Base-by-base conservation (phyloP, 2,888 invertebrate genomes). In the Crossocerus cetratus region DNA sequence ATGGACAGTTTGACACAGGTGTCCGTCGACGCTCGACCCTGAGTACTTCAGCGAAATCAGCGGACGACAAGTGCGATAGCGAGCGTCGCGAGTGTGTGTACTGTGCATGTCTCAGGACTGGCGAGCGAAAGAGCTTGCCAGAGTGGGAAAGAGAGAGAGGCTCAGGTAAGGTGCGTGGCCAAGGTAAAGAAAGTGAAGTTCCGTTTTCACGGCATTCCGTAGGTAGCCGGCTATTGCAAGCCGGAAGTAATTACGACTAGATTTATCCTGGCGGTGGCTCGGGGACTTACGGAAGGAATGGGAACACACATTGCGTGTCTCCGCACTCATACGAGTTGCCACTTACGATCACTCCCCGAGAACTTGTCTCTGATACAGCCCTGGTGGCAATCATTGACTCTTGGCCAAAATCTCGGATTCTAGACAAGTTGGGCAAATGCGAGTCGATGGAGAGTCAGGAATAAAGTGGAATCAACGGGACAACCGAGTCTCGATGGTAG, bases 141-240 rank as follows among this genome's bases (percentile, higher is more conserved):
- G 18, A 14, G 16, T 21, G 16, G 22, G 61, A 21, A 11, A 20
- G 22, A 23, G 14, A 44, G 20, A 64, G 16, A 23, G 53, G 20
- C 2, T 13, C 11, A 14, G 2, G 2, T 14, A 59, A 71, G 60
- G 55, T 68, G 62, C 60, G 70, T 16, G 74, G 69, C 72, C 78
- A 81, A 80, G 79, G 77, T 66, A 76, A 83, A 76, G 85, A 85
- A 85, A 85, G 85, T 82, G 77, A 83, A 83, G 81, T 83, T 83
- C 83, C 81, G 82, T 83, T 82, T 77, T 78, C 77, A 78, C 70
- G 70, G 69, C 71, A 72, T 74, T 70, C 79, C 78, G 20, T 72
- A 72, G 74, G 78, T 77, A n/a, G n/a, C n/a, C n/a, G 80, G 77
- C 75, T 71, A 65, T 65, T 57, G 61, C 76, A 69, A 81, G 72